Evolutionary conservation across 2,888 invertebrate species (phyloP).

Genomic region (Auanema freiburgensis): DNA sequence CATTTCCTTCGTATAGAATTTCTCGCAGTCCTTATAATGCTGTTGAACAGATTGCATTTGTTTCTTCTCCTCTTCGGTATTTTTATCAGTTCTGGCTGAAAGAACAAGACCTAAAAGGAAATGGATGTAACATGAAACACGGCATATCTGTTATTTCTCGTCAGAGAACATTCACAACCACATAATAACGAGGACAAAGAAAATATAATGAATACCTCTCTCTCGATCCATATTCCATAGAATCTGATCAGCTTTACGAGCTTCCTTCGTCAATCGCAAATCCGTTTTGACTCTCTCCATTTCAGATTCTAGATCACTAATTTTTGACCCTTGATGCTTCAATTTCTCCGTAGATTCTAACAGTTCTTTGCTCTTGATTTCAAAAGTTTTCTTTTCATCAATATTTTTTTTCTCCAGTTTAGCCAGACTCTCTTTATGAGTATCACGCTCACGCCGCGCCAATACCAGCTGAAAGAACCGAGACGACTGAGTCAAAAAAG

Average conservation of each 20-base stretch:
- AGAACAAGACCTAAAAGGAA: neutral
- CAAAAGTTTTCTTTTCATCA: slow-evolving; percentile 45
- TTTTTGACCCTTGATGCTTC: slow-evolving; percentile 36
- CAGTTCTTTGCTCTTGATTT: slow-evolving; percentile 39
- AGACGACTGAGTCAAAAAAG: neutral
- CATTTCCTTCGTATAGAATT: slow-evolving; percentile 58
- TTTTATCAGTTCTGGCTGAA: slow-evolving; percentile 41
- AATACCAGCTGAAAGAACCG: slow-evolving; percentile 55
- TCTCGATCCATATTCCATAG: slow-evolving; percentile 49
- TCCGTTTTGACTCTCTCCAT: slow-evolving; percentile 71
- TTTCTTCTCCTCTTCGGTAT: slow-evolving; percentile 52
- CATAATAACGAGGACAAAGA: slow-evolving; percentile 2
- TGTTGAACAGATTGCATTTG: slow-evolving; percentile 52
- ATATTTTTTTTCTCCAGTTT: slow-evolving; percentile 49
- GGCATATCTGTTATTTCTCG: neutral
- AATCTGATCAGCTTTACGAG: slow-evolving; percentile 58
- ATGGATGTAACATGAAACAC: neutral
- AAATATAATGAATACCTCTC: slow-evolving; percentile 14
- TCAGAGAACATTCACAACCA: neutral
- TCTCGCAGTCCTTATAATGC: slow-evolving; percentile 62
- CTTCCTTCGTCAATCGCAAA: slow-evolving; percentile 53
- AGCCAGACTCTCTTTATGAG: slow-evolving; percentile 49
- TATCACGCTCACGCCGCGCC: slow-evolving; percentile 60
- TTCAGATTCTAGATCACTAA: slow-evolving; percentile 79
- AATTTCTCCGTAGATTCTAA: slow-evolving; percentile 32